phyloP scores from a whole-genome alignment of 2,797 vertebrate genomes.

The Mionectes olivaceus region DNA sequence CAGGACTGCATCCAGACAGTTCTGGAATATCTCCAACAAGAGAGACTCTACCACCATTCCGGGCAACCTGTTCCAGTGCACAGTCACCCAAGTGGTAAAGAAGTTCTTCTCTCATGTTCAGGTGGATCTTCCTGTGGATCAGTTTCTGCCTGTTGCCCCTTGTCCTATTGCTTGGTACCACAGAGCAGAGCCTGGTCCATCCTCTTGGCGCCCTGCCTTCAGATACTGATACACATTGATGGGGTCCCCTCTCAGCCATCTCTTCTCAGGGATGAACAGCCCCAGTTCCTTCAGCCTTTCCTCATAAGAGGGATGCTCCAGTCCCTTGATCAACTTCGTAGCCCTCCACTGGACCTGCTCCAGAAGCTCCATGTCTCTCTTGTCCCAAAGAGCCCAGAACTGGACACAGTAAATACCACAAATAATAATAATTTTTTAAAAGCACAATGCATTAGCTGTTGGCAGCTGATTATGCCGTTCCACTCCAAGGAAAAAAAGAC shows the following conservation, averaged over 20 bases:
- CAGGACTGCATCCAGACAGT: not conserved
- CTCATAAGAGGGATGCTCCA: fast-evolving
- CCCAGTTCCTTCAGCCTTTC: not conserved
- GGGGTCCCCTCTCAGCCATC: not conserved
- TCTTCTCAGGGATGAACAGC: not conserved
- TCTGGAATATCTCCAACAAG: fast-evolving
- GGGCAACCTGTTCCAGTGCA: not conserved
- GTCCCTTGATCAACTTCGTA: not conserved
- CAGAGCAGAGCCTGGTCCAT: not conserved
- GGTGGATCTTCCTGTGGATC: not conserved
- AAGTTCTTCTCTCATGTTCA: not conserved
- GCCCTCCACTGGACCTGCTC: not conserved
- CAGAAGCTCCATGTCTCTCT: not conserved
- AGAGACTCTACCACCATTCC: not conserved
- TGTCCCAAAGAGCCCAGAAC: not conserved
- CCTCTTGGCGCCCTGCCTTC: not conserved
- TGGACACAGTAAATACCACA: not conserved
- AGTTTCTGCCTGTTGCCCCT: not conserved
- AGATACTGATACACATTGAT: not conserved
- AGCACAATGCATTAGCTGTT: not conserved
- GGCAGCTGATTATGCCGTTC: not conserved
- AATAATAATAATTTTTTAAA: not conserved
- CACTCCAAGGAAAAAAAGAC: not conserved
- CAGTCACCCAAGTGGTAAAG: not conserved
- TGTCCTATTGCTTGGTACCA: not conserved